Conservation (phyloP, 2,888 invertebrate species). For the Eudemis profundana region DNA sequence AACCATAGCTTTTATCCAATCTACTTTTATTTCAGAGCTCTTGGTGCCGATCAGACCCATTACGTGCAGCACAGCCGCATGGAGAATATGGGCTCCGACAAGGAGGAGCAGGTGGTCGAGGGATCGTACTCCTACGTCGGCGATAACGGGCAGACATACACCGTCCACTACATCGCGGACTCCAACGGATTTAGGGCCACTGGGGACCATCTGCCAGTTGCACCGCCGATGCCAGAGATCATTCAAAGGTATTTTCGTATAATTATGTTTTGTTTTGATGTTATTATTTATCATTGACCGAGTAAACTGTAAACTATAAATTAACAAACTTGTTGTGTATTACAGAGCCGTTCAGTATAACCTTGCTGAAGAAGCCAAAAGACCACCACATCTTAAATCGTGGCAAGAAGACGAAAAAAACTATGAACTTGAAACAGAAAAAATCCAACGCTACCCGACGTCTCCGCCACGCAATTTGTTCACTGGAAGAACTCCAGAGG, state of each 20-base stretch:
- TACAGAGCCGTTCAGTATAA: slow-evolving; percentile 79
- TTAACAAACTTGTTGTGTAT: slow-evolving; percentile 31
- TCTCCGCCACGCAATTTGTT: slow-evolving; percentile 67
- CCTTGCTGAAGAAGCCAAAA: slow-evolving; percentile 79
- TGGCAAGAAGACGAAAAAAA: slow-evolving; percentile 70
- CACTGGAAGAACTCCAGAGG: slow-evolving; percentile 78
- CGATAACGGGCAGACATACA: slow-evolving; percentile 86
- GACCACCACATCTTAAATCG: slow-evolving; percentile 68
- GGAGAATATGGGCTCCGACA: slow-evolving; percentile 84
- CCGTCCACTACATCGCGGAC: slow-evolving; percentile 89
- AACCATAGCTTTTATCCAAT: too few species aligned
- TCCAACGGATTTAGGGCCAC: slow-evolving; percentile 91
- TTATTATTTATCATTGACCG: too few species aligned
- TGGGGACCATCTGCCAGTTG: slow-evolving; percentile 91
- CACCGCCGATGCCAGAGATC: slow-evolving; percentile 90
- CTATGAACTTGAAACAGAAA: slow-evolving; percentile 62
- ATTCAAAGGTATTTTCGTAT: slow-evolving; percentile 88
- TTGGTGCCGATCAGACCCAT: slow-evolving; percentile 83
- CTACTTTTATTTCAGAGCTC: slow-evolving; percentile 63
- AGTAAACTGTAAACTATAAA: neutral
- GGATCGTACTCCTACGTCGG: slow-evolving; percentile 87
- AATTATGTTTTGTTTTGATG: too few species aligned
- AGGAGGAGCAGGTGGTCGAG: slow-evolving; percentile 86
- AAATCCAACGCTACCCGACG: slow-evolving; percentile 55
- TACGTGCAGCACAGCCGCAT: slow-evolving; percentile 84